A percentile compares a stretch with the other conserved stretches of the same genome.
Conservation (phyloP, 2,797 vertebrate species). For the Aulostomus chinensis region DNA sequence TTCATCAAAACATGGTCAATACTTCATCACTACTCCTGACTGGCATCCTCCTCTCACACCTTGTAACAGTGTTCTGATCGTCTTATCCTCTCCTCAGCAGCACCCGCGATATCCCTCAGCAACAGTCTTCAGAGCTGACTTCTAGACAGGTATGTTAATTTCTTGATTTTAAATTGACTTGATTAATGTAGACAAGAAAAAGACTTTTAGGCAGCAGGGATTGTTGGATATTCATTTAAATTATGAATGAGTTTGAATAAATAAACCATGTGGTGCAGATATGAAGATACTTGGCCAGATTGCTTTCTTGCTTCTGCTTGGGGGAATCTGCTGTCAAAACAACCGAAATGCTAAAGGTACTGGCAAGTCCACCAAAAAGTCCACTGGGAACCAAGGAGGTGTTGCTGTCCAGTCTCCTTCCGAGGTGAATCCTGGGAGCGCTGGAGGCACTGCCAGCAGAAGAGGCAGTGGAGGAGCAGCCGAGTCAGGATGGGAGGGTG, state of each 20-base stretch:
- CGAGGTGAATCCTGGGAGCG: constrained; percentile 38
- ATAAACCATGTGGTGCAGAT: constrained; percentile 31
- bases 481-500: constrained; percentile 39
- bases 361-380: constrained; percentile 67
- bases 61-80: constrained; percentile 31
- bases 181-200: background rate
- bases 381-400: constrained; percentile 50
- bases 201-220: no score
- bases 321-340: constrained; percentile 70
- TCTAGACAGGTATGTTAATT: constrained; percentile 61
- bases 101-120: constrained; percentile 24
- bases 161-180: background rate
- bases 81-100: constrained; percentile 49
- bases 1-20: constrained; percentile 62
- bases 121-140: constrained; percentile 27
- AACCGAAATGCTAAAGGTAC: constrained; percentile 65
- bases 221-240: no score
- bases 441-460: constrained; percentile 9
- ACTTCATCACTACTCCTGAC: constrained; percentile 51
- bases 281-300: constrained; percentile 71
- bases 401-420: constrained; percentile 44
- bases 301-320: constrained; percentile 73
- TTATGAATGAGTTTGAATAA: background rate
- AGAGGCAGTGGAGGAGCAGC: constrained; percentile 32
- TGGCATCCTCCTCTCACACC: constrained; percentile 50